Base-by-base conservation (phyloP, 2,113 vertebrate genomes). In the Ceyx margarethae region DNA sequence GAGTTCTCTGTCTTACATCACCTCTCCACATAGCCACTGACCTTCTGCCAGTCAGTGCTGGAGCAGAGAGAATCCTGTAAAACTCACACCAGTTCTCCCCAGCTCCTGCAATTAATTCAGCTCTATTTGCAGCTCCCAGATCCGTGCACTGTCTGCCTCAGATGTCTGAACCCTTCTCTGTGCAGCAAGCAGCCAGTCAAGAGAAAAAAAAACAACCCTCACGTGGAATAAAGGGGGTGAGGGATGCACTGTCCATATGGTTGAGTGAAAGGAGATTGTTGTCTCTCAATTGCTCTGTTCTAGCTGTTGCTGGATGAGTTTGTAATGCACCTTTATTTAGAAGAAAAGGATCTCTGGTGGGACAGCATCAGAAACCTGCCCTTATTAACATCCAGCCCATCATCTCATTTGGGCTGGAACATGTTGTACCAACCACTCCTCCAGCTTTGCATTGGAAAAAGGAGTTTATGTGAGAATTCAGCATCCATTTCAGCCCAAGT, bases 261-360 rank as follows among this genome's bases (percentile, higher is more conserved):
- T 35, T 62, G 66, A 66, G 25, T 40, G 71, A 81, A 95, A 81
- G 26, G n/a, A 84, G 74, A 90, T 58, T 42, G 40, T 51, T 46
- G 42, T 51, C 79, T 46, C 58, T 45, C 33, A 66, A 91, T 26
- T 20, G 31, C 31, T 74, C 78, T 88, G 78, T 88, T 87, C 68
- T 50, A 66, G 62, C 68, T 48, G 22, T 62, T 83, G 21, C 26
- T 69, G 6, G 58, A 23, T 65, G 42, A 79, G 74, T 94, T 93
- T 91, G 31, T 54, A 69, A 64, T 25, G 76, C 29, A 37, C 23
- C 51, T 82, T 75, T 50, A 10, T 37, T 37, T 37, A 37, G 37
- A 37, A 37, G 37, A 48, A 78, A 79, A 69, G 20, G 66, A n/a
- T 13, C 25, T 75, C 2, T 2, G 13, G 15, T 65, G 58, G 40